These are phyloP conservation scores for Helicoverpa assulta DNA, from an alignment of 2,888 invertebrate species.

Conservation along the genomic window DNA sequence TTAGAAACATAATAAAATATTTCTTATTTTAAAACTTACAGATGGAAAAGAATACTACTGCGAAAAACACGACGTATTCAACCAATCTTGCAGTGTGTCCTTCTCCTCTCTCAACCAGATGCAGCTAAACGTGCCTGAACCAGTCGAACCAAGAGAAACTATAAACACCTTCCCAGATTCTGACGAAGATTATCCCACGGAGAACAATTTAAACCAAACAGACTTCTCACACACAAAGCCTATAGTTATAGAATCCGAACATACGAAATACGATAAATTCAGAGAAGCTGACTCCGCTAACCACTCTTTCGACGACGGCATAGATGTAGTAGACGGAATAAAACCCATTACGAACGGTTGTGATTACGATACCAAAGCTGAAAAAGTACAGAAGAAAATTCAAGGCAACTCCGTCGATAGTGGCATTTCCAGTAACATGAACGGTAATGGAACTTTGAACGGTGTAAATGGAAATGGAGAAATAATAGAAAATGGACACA, in stretches of 20 bases:
- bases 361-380: conserved; percentile 66
- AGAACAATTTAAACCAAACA: conserved; percentile 86
- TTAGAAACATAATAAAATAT: neutral
- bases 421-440: conserved; percentile 83
- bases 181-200: conserved; percentile 85
- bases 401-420: conserved; percentile 86
- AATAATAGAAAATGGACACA: conserved; percentile 60
- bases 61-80: conserved; percentile 87
- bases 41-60: conserved; percentile 88
- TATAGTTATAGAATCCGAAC: conserved; percentile 85
- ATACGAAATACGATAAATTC: conserved; percentile 78
- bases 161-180: conserved; percentile 81
- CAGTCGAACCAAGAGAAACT: conserved; percentile 81
- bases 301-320: conserved; percentile 85
- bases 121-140: conserved; percentile 84
- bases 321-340: conserved; percentile 83
- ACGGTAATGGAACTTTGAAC: conserved; percentile 65
- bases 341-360: conserved; percentile 72
- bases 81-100: conserved; percentile 84
- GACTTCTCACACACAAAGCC: conserved; percentile 87
- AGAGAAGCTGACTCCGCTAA: conserved; percentile 82
- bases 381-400: conserved; percentile 74
- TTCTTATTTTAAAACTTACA: conserved; percentile 55
- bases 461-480: conserved; percentile 60
- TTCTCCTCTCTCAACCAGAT: conserved; percentile 84